phyloP scores from a whole-genome alignment of 1,140 invertebrate species.

The Drosophila ananassae region DNA sequence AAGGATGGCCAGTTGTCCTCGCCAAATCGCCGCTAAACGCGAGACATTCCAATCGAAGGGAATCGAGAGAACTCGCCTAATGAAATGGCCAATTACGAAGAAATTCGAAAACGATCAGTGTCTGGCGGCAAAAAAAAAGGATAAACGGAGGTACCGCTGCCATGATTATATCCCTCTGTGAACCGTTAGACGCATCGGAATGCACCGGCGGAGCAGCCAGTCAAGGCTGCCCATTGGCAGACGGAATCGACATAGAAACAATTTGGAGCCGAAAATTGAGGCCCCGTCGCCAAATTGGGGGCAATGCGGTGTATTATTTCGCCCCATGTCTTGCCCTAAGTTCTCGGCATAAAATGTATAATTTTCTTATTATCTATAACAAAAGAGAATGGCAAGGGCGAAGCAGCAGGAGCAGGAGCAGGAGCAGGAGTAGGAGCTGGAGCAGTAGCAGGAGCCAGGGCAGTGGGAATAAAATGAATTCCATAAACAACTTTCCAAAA shows the following conservation, averaged over 20 bases:
- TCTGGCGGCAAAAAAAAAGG: constrained; percentile 48
- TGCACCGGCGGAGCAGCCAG: constrained; percentile 50
- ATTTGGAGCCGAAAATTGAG: constrained; percentile 69
- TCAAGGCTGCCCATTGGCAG: constrained; percentile 37
- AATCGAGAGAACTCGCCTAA: constrained; percentile 69
- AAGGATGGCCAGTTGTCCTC: constrained; percentile 29
- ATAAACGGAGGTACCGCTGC: constrained; percentile 50
- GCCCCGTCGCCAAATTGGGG: constrained; percentile 64
- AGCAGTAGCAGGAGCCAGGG: constrained; percentile 3
- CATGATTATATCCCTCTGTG: constrained; percentile 54
- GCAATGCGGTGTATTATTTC: constrained; percentile 73
- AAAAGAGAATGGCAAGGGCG: constrained; percentile 38
- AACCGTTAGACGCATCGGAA: constrained; percentile 81
- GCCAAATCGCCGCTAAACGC: constrained; percentile 38
- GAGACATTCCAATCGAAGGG: constrained; percentile 25
- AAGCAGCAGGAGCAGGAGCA: constrained; percentile 27
- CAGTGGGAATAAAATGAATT: constrained; percentile 76
- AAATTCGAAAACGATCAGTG: constrained; percentile 70
- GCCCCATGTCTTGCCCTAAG: constrained; percentile 2
- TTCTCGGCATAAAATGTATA: constrained; percentile 78
- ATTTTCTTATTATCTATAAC: constrained; percentile 83
- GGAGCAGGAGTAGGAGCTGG: constrained; percentile 1
- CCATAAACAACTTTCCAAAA: constrained; percentile 81
- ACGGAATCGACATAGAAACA: constrained; percentile 54
- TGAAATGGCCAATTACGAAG: constrained; percentile 67